phyloP scores from a whole-genome alignment of 2,888 invertebrate species.

The Eurytoma adleriae region DNA sequence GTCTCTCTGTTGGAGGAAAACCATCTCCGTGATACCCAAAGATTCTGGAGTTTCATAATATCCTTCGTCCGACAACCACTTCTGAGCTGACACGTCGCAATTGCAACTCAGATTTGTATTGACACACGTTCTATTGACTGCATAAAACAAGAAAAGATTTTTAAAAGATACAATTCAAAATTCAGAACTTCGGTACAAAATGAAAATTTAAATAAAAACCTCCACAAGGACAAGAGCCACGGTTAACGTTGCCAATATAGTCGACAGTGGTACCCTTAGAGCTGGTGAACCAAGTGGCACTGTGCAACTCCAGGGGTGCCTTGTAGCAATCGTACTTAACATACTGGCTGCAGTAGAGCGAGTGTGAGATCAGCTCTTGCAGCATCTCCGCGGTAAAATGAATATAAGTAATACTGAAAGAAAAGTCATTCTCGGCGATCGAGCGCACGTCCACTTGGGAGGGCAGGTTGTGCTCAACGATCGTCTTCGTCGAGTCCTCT shows the following conservation, averaged over 20 bases:
- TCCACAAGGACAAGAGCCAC: slow-evolving; percentile 79
- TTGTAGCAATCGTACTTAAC: slow-evolving; percentile 94
- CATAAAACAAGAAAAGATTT: background rate
- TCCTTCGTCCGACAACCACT: slow-evolving; percentile 94
- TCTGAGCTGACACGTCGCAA: slow-evolving; percentile 91
- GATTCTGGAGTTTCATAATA: slow-evolving; percentile 88
- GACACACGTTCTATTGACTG: slow-evolving; percentile 87
- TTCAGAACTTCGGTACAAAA: background rate
- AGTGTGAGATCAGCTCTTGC: slow-evolving; percentile 92
- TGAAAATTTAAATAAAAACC: slow-evolving; percentile 65
- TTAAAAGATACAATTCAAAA: background rate
- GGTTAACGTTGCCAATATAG: slow-evolving; percentile 87
- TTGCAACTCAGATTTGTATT: slow-evolving; percentile 91
- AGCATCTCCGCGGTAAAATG: slow-evolving; percentile 95
- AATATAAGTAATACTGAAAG: slow-evolving; percentile 90
- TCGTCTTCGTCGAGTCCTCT: slow-evolving; percentile 90
- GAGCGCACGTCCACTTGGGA: slow-evolving; percentile 93
- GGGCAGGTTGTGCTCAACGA: slow-evolving; percentile 93
- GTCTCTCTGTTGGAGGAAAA: slow-evolving; percentile 91
- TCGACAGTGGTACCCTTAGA: slow-evolving; percentile 89
- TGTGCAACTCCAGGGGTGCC: slow-evolving; percentile 90
- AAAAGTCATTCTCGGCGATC: slow-evolving; percentile 87
- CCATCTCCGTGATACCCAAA: slow-evolving; percentile 93
- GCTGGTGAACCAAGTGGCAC: slow-evolving; percentile 92
- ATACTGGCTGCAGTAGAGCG: slow-evolving; percentile 91